phyloP scores from a whole-genome alignment of 1,140 invertebrate species.

The Drosophila murphyi region DNA sequence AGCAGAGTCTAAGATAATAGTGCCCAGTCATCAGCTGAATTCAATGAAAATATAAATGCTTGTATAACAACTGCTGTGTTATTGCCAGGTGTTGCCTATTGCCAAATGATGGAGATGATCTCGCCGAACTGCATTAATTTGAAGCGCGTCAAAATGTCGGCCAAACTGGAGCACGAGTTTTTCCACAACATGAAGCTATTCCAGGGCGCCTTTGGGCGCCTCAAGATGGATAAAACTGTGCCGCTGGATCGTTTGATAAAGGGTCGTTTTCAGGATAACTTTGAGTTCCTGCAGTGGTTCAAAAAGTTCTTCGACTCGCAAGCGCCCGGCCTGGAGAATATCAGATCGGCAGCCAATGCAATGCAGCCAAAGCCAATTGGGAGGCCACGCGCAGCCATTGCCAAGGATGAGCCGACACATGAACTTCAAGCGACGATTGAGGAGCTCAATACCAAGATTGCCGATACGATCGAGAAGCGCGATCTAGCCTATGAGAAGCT shows the following conservation, averaged over 20 bases:
- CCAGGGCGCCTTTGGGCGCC: slow-evolving; percentile 97
- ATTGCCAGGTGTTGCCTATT: slow-evolving; percentile 92
- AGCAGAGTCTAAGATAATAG: neutral
- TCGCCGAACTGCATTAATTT: slow-evolving; percentile 96
- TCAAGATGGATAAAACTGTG: slow-evolving; percentile 96
- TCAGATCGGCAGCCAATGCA: slow-evolving; percentile 51
- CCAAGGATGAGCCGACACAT: slow-evolving; percentile 24
- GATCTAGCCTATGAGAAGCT: slow-evolving; percentile 66
- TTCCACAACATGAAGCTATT: slow-evolving; percentile 99
- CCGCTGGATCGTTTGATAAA: slow-evolving; percentile 95
- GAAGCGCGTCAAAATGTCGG: slow-evolving; percentile 98
- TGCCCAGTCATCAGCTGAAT: too few relatives aligned
- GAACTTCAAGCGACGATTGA: slow-evolving; percentile 33
- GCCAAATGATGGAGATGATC: slow-evolving; percentile 99
- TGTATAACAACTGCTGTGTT: neutral
- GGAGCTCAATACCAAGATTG: slow-evolving; percentile 25
- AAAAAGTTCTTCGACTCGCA: slow-evolving; percentile 99
- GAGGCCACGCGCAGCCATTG: slow-evolving; percentile 26
- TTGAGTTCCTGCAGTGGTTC: slow-evolving; percentile 99
- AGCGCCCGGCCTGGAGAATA: slow-evolving; percentile 71
- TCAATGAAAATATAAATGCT: neutral
- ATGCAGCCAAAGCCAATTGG: slow-evolving; percentile 46
- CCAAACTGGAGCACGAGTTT: slow-evolving; percentile 99
- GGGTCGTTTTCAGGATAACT: slow-evolving; percentile 98
- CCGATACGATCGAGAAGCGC: slow-evolving; percentile 31